Evolutionary conservation across 2,888 invertebrate species (phyloP), one percentile per base, ranked within the genome.

Genomic region (Halictus quadricinctus): DNA sequence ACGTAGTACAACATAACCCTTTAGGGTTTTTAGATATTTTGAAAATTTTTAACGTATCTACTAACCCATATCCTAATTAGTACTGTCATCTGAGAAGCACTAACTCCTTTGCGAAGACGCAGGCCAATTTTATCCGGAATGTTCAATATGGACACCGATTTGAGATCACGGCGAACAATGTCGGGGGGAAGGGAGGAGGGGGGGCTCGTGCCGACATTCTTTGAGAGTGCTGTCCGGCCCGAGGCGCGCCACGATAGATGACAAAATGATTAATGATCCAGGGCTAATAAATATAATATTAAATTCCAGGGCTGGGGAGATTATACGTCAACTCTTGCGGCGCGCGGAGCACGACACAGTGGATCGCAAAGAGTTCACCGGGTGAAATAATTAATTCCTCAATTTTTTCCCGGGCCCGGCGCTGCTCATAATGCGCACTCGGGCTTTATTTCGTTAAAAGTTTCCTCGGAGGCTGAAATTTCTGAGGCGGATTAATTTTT

Each of bases 251-350:
- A 41, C 79, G 81, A 87, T 87, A 79, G 85, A 89, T 79, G 88
- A 80, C 88, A 80, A 80, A 60, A 79, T 90, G 90, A 90, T 88
- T 90, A 89, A 90, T 85, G 85, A 84, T 64, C 41, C 43, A 41
- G 21, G 58, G 83, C 83, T 87, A 88, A 89, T 88, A 89, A 90
- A 89, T 89, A 88, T 88, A 84, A 86, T 87, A 89, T 90, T 88
- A 89, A 90, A 90, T 89, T 88, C 86, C 87, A 74, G 73, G 48
- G 77, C 77, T 60, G 18, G 48, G 72, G 69, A 78, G 81, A 86
- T 85, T 84, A 83, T 75, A 60, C 76, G 79, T 75, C 84, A 60
- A 58, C 54, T 46, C 66, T 43, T 21, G 21, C 72, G 69, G 43
- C 43, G 21, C 50, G 8, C 7, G 1, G 41, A 72, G 69, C 7